Conservation (phyloP, 2,797 vertebrate genomes). For the Gymnothorax javanicus region DNA sequence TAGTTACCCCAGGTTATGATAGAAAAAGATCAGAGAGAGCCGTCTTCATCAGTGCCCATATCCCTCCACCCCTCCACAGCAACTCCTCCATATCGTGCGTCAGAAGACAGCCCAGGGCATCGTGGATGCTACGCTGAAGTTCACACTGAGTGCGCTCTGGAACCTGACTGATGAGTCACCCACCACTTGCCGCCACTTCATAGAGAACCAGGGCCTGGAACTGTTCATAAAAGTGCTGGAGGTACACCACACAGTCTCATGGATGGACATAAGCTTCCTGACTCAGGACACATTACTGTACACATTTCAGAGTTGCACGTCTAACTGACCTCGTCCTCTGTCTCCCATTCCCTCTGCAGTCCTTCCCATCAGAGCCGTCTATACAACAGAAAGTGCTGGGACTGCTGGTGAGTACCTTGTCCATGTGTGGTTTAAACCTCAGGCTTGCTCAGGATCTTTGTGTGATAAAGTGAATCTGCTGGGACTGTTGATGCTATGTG, state of each 20-base stretch:
- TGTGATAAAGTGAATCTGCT: background rate
- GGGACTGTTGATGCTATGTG: background rate
- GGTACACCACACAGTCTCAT: conserved; percentile 66
- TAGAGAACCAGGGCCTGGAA: conserved; percentile 96
- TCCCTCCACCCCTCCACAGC: conserved; percentile 66
- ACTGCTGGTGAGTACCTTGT: conserved; percentile 85
- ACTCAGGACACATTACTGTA: background rate
- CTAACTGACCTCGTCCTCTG: background rate
- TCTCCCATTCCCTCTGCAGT: conserved; percentile 71
- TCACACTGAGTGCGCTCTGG: conserved; percentile 97
- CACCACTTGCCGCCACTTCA: conserved; percentile 96
- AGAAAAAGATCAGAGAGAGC: background rate
- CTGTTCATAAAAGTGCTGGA: conserved; percentile 97
- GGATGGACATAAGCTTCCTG: background rate
- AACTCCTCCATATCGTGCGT: conserved; percentile 97
- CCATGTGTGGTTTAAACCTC: background rate
- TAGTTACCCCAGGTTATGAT: background rate
- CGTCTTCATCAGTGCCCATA: background rate
- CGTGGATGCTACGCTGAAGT: conserved; percentile 96
- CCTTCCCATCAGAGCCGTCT: conserved; percentile 95
- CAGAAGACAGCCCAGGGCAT: conserved; percentile 93
- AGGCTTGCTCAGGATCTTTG: background rate
- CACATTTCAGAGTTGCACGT: conserved; percentile 10
- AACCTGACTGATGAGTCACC: conserved; percentile 98
- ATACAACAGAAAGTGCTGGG: conserved; percentile 98